These are phyloP conservation scores for Poecile atricapillus DNA, from an alignment of 2,113 vertebrate genomes.

Conservation along the genomic window DNA sequence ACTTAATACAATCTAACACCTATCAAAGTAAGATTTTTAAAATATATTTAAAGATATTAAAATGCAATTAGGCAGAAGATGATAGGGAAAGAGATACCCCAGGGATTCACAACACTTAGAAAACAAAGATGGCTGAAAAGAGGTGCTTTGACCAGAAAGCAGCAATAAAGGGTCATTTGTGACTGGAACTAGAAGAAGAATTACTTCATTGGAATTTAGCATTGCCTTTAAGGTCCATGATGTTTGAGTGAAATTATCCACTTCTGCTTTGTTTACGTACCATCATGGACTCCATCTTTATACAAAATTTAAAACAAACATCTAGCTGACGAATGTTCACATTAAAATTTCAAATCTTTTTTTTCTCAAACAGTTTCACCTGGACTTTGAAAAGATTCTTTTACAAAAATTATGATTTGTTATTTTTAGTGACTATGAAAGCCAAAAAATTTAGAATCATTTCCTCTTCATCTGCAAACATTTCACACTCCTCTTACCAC, in stretches of 20 bases:
- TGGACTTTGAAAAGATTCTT: not conserved
- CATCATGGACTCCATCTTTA: not conserved
- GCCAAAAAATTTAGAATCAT: not conserved
- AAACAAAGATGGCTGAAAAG: not conserved
- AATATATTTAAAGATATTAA: not conserved
- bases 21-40: not conserved
- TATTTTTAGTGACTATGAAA: not conserved
- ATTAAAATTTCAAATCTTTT: not conserved
- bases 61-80: not conserved
- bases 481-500: not conserved
- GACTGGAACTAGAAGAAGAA: not conserved
- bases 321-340: not conserved
- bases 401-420: not conserved
- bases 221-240: not conserved
- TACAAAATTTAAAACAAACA: not conserved
- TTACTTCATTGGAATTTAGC: not conserved
- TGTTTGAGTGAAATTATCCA: not conserved
- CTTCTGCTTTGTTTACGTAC: not conserved
- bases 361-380: not conserved
- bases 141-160: not conserved
- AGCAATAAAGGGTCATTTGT: not conserved
- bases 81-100: not conserved
- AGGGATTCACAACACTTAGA: not conserved
- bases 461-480: not conserved
- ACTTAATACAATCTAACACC: not conserved